A percentile compares a stretch with the other conserved stretches of the same genome.
These are phyloP conservation scores for Sternotherus odoratus DNA, from an alignment of 2,797 vertebrate species.

Conservation along the genomic window DNA sequence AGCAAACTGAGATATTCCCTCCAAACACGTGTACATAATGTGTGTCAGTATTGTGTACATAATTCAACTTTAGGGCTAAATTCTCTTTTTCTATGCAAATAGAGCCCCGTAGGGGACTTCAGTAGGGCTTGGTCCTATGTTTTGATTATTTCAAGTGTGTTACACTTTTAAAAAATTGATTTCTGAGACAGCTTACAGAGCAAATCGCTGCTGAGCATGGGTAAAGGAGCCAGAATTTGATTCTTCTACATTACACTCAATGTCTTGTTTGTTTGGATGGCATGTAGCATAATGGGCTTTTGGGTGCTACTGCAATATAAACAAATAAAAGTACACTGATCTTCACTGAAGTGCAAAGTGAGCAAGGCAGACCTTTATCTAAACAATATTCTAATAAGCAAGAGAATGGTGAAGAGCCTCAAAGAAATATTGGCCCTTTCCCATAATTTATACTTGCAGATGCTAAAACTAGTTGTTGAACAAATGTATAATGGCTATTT, in stretches of 20 bases:
- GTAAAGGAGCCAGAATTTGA: neutral
- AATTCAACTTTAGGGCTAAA: neutral
- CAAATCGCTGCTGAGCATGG: neutral
- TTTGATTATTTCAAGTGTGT: neutral
- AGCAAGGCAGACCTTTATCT: slow-evolving; percentile 29
- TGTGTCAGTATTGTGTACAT: neutral
- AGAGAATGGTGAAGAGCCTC: slow-evolving; percentile 49
- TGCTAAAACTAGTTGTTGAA: slow-evolving; percentile 71
- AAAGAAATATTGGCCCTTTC: slow-evolving; percentile 63
- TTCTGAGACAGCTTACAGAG: neutral
- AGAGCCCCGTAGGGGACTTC: neutral
- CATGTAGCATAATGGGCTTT: neutral
- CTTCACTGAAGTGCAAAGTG: neutral
- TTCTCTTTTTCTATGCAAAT: neutral
- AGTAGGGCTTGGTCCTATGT: neutral
- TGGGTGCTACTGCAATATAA: neutral
- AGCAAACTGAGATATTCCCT: neutral
- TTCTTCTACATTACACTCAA: neutral
- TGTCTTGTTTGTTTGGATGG: neutral
- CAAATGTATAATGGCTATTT: slow-evolving; percentile 76
- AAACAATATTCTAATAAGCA: slow-evolving; percentile 51
- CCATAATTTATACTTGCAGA: slow-evolving; percentile 54
- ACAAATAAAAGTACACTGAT: neutral
- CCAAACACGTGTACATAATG: neutral
- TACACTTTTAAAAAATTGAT: neutral